phyloP scores from a whole-genome alignment of 2,888 invertebrate species.

The Rotaria magnacalcarata region DNA sequence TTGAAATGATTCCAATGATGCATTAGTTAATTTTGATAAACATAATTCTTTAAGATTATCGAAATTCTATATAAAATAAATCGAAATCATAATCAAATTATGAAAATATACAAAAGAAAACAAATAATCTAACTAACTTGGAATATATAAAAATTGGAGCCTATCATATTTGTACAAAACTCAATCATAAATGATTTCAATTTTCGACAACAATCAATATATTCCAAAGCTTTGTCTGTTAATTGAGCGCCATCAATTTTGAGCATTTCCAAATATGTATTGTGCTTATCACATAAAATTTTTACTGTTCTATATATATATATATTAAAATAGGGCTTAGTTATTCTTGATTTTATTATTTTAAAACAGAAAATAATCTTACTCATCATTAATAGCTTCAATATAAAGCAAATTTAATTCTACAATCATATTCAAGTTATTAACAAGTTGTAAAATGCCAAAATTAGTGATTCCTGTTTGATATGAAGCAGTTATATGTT shows the following conservation, averaged over 20 bases:
- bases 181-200: not conserved
- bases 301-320: not conserved
- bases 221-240: not conserved
- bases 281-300: constrained; percentile 13
- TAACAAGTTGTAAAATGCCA: not conserved
- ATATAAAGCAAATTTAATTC: constrained; percentile 27
- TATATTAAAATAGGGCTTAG: too few species aligned
- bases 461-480: constrained; percentile 11
- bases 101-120: not conserved
- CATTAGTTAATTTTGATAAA: not conserved
- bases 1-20: not conserved
- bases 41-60: not conserved
- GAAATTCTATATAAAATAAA: constrained; percentile 5
- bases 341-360: too few species aligned
- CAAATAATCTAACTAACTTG: not conserved
- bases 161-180: not conserved
- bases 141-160: not conserved
- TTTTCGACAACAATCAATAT: not conserved
- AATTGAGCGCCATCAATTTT: constrained; percentile 5
- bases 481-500: not conserved
- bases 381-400: constrained; percentile 16
- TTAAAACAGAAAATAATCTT: not conserved
- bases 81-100: not conserved
- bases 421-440: not conserved
- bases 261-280: not conserved